phyloP scores from a whole-genome alignment of 2,888 invertebrate genomes.

The Diplazon laetatorius region DNA sequence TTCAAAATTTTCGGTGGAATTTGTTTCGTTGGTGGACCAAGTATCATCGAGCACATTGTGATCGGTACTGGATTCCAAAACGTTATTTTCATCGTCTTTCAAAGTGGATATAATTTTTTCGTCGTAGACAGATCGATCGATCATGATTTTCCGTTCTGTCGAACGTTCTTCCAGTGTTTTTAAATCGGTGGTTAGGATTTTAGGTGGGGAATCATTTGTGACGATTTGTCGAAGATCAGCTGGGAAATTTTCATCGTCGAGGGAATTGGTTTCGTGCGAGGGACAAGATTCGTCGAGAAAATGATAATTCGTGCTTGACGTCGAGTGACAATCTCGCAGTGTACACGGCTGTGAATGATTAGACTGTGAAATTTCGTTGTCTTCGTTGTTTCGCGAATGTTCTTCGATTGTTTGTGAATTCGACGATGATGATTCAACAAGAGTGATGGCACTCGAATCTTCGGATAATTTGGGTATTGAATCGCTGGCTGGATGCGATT shows the following conservation, averaged over 20 bases:
- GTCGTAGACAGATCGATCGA: background rate
- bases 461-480: background rate
- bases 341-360: background rate
- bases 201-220: background rate
- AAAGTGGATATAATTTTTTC: conserved; percentile 16
- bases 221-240: background rate
- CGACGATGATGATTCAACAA: background rate
- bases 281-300: conserved; percentile 74
- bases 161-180: conserved; percentile 1
- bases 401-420: background rate
- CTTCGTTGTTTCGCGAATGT: background rate
- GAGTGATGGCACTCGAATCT: background rate
- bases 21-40: conserved; percentile 65
- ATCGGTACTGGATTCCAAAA: conserved; percentile 53
- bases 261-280: conserved; percentile 61
- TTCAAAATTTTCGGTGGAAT: conserved; percentile 18
- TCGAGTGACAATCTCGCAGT: conserved; percentile 61
- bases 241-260: conserved; percentile 26
- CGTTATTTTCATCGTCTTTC: conserved; percentile 12
- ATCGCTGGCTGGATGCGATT: background rate
- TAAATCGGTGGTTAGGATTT: background rate
- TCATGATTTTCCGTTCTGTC: background rate
- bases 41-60: conserved; percentile 67
- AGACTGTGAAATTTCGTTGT: background rate
- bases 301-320: conserved; percentile 78